Percentiles rank a stretch among this genome's conserved stretches.
Evolutionary conservation across 2,888 invertebrate genomes (phyloP).

Genomic region (Rhingia rostrata): DNA sequence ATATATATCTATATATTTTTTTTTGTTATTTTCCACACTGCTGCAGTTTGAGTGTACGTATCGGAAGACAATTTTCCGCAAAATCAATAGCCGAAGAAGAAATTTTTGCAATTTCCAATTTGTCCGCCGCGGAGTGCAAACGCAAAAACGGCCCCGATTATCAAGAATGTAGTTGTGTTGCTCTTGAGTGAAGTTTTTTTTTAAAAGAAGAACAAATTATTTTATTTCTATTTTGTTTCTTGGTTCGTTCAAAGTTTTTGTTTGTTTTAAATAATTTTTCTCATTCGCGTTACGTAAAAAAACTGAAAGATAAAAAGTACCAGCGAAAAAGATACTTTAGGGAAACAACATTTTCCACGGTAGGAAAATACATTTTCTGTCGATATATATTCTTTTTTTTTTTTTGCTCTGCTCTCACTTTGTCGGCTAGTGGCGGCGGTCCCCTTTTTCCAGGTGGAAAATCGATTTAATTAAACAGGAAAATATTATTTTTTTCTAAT

Average conservation of each 20-base stretch:
- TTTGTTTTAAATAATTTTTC: conserved; percentile 27
- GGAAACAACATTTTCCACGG: conserved; percentile 8
- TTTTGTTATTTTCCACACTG: conserved; percentile 46
- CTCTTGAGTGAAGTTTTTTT: conserved; percentile 35
- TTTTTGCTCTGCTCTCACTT: conserved; percentile 18
- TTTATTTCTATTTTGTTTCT: conserved; percentile 12
- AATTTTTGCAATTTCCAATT: conserved; percentile 53
- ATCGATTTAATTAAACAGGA: conserved; percentile 74
- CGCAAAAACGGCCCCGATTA: conserved; percentile 35
- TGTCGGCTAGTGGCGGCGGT: conserved; percentile 44
- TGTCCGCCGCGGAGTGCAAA: conserved; percentile 59
- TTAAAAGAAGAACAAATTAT: conserved; percentile 24
- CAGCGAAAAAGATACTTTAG: background rate
- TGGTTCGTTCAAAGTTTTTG: background rate
- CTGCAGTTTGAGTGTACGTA: conserved; percentile 52
- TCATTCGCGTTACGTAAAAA: conserved; percentile 54
- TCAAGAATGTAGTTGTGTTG: conserved; percentile 64
- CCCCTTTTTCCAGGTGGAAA: conserved; percentile 76
- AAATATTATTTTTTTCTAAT: conserved; percentile 6
- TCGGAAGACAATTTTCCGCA: conserved; percentile 35
- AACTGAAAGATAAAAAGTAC: conserved; percentile 16
- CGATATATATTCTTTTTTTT: conserved; percentile 4
- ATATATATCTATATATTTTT: conserved; percentile 31
- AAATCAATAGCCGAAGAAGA: conserved; percentile 49
- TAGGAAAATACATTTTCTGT: conserved; percentile 12